Evolutionary conservation across 2,113 vertebrate genomes (phyloP), one percentile per base, ranked within the genome.

Genomic region (Muscicapa adusta): DNA sequence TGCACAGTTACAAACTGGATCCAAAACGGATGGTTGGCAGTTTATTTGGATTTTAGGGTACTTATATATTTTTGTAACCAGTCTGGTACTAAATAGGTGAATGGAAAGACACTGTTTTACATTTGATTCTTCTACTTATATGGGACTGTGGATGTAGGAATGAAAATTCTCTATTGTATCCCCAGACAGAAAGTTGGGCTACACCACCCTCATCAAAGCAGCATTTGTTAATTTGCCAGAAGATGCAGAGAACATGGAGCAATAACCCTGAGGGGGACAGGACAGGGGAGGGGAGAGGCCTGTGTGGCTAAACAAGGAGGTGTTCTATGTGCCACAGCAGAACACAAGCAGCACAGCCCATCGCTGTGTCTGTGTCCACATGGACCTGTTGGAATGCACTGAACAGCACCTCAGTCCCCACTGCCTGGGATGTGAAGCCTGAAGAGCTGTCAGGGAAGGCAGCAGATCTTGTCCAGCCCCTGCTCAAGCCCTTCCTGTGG

Each of bases 1-100:
- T 91, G 72, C 83, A 56, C 22, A 84, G 82, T 67, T 93, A 81
- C 79, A 88, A 95, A 94, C 92, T 95, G 65, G 88, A 91, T 77
- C 53, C 79, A 88, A 83, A 88, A 19, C 0, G 20, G 79, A 47
- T 72, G 72, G 63, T 40, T 94, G 43, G 70, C 40, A 40, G 28
- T 83, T 93, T 94, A 73, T 86, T 71, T 77, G n/a, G 75, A 71
- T 75, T 89, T 89, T 68, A 77, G 43, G n/a, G 24, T 38, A 68
- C 40, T 50, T 94, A 34, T 8, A 51, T 75, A 63, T 86, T 88
- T 96, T 84, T 88, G 63, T 63, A 65, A 65, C 28, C 33, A 71
- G 24, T 31, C 40, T 75, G 29, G 23, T 66, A 70, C 68, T 88
- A 74, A 92, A 51, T 13, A 62, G 56, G 17, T 66, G 47, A 77